Percentiles rank a stretch among this genome's conserved stretches.
Conservation (phyloP, 2,888 invertebrate species). For the Dendrolimus pini region DNA sequence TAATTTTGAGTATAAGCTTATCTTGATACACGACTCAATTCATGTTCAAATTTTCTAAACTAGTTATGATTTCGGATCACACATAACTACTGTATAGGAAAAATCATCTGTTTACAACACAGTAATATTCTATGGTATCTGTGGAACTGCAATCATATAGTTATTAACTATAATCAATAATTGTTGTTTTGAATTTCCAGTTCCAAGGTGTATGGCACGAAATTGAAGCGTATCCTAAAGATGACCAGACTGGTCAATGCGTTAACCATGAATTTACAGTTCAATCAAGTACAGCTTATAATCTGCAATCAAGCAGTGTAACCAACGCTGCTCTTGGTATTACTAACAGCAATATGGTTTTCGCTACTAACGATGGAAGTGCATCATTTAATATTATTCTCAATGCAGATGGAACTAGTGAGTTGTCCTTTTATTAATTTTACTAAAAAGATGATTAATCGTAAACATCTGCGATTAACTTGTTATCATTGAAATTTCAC, state of each 20-base stretch:
- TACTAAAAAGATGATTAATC: background rate
- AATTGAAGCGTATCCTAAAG: conserved; percentile 45
- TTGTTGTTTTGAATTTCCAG: conserved; percentile 20
- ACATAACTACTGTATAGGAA: too few relatives aligned
- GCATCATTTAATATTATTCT: conserved; percentile 38
- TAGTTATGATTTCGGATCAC: too few relatives aligned
- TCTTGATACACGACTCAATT: too few relatives aligned
- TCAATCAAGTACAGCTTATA: conserved; percentile 21
- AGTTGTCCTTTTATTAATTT: conserved; percentile 6
- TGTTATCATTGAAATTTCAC: too few relatives aligned
- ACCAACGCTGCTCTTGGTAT: conserved; percentile 24
- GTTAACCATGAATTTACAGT: conserved; percentile 32
- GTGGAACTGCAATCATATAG: too few relatives aligned
- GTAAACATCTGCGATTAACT: too few relatives aligned
- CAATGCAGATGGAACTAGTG: conserved; percentile 23
- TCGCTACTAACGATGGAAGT: conserved; percentile 26
- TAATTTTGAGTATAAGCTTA: too few relatives aligned
- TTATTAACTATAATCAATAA: too few relatives aligned
- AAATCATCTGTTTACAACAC: too few relatives aligned
- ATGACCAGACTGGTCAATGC: conserved; percentile 41
- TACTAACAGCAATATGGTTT: conserved; percentile 23
- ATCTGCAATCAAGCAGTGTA: conserved; percentile 33
- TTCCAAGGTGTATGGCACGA: conserved; percentile 49
- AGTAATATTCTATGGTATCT: too few relatives aligned
- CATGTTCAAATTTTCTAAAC: too few relatives aligned